Evolutionary conservation across 35 echinoderm and acorn worm species (phyloP).

Genomic region (Ophiothrix spiculata): DNA sequence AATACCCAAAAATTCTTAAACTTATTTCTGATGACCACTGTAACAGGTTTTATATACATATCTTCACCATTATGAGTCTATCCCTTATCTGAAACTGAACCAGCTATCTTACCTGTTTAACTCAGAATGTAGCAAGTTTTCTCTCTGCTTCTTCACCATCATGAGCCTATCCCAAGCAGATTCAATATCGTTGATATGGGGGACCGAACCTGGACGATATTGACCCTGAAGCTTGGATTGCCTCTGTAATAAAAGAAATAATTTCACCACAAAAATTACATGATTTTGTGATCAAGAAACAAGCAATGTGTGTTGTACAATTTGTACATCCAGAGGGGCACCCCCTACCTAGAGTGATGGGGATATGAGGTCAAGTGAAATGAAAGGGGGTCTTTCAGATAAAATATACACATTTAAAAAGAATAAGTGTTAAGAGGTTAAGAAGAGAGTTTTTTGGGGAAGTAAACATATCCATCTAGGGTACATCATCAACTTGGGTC

Average conservation of each 20-base stretch:
- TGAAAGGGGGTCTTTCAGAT: too few species aligned
- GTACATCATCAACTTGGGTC: too few species aligned
- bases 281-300: too few species aligned
- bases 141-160: constrained; percentile 84
- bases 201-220: constrained; percentile 80
- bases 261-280: too few species aligned
- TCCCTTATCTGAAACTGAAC: not conserved
- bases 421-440: not conserved
- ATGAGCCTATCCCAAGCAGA: constrained; percentile 73
- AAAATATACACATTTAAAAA: too few species aligned
- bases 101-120: constrained; percentile 66
- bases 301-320: too few species aligned
- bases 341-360: too few species aligned
- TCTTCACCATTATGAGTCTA: not conserved
- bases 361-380: too few species aligned
- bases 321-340: too few species aligned
- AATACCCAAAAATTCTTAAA: too few species aligned
- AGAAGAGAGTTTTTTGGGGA: not conserved
- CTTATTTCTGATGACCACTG: not conserved
- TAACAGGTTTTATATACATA: not conserved
- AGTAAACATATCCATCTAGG: too few species aligned
- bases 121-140: constrained; percentile 71
- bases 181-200: constrained; percentile 86
- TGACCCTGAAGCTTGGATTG: constrained; percentile 50
- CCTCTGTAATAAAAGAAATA: constrained; percentile 6